phyloP scores from a whole-genome alignment of 2,888 invertebrate genomes.

The Plusia festucae region DNA sequence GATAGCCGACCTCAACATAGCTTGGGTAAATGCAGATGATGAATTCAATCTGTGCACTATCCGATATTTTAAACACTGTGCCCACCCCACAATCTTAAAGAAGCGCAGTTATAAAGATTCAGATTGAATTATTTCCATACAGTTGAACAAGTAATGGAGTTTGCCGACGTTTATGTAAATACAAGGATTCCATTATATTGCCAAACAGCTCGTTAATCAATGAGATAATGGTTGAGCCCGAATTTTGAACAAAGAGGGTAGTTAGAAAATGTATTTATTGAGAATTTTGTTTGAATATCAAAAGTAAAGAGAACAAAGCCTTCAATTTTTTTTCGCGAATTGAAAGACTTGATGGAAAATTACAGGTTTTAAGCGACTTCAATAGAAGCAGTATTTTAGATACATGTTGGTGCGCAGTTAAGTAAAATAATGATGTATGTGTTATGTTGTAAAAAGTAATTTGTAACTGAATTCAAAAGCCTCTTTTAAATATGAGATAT shows the following conservation, averaged over 20 bases:
- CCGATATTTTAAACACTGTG: neutral
- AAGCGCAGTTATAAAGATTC: neutral
- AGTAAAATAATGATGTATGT: too few species aligned
- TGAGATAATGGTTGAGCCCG: neutral
- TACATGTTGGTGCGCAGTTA: too few species aligned
- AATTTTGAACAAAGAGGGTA: neutral
- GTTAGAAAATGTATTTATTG: neutral
- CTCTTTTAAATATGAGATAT: too few species aligned
- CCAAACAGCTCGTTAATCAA: neutral
- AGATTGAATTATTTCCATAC: conserved; percentile 5
- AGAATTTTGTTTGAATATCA: neutral
- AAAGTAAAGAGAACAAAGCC: neutral
- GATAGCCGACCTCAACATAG: too few species aligned
- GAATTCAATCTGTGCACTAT: too few species aligned
- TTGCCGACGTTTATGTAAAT: conserved; percentile 8
- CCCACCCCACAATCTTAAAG: neutral
- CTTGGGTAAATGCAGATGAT: too few species aligned
- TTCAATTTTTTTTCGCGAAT: neutral
- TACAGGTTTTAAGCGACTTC: neutral
- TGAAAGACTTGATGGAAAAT: neutral
- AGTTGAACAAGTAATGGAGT: conserved; percentile 1
- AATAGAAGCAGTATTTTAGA: too few species aligned
- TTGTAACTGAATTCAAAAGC: too few species aligned
- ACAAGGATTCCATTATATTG: neutral
- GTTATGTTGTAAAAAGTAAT: too few species aligned